These are phyloP conservation scores for Prunella strophiata DNA, from an alignment of 2,797 vertebrate genomes.

Conservation along the genomic window DNA sequence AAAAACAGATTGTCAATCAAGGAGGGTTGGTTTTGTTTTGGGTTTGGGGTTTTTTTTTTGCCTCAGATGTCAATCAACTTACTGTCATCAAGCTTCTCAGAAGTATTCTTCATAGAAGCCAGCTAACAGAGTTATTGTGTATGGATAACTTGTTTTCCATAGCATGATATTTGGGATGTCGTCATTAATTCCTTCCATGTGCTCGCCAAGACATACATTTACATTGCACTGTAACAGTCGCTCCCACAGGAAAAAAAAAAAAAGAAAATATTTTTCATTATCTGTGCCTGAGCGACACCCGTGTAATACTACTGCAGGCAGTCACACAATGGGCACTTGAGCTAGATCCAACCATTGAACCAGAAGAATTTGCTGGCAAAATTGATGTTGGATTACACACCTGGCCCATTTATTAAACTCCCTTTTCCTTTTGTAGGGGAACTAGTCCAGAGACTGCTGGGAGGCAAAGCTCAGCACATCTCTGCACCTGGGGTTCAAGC, in stretches of 20 bases:
- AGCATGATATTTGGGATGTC: neutral
- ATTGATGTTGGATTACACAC: slow-evolving; percentile 47
- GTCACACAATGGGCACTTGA: slow-evolving; percentile 47
- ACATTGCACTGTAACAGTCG: slow-evolving; percentile 3
- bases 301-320: slow-evolving; percentile 45
- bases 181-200: slow-evolving; percentile 39
- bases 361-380: slow-evolving; percentile 45
- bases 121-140: slow-evolving; percentile 45
- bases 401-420: slow-evolving; percentile 45
- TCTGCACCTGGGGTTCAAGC: neutral
- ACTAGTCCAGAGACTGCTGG: slow-evolving; percentile 21
- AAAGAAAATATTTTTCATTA: slow-evolving; percentile 48
- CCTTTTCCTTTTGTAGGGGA: slow-evolving; percentile 28
- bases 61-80: slow-evolving; percentile 63
- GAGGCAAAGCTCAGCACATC: slow-evolving; percentile 12
- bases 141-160: slow-evolving; percentile 16
- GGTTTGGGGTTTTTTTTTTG: neutral
- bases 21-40: slow-evolving; percentile 23
- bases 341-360: slow-evolving; percentile 50
- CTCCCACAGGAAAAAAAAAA: neutral
- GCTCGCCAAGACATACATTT: neutral
- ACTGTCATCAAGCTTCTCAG: slow-evolving; percentile 58
- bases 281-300: slow-evolving; percentile 40
- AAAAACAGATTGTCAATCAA: slow-evolving; percentile 70
- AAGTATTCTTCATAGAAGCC: slow-evolving; percentile 37